These are phyloP conservation scores for Galeopsomyia nigrocyanea DNA, from an alignment of 2,888 invertebrate species.

Conservation along the genomic window DNA sequence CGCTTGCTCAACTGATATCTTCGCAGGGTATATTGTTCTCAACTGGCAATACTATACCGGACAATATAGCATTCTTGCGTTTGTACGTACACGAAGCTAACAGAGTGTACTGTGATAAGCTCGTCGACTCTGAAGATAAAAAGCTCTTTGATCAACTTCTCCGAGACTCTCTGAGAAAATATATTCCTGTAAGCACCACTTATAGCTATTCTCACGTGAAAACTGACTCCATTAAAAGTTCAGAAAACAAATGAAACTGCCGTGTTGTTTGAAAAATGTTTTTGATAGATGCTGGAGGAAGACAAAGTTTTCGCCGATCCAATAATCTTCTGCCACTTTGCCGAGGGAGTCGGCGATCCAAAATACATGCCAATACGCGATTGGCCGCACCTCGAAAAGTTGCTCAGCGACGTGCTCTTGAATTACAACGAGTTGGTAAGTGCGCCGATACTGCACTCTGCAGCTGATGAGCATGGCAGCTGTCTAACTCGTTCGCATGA, in stretches of 20 bases:
- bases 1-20: slow-evolving; percentile 38
- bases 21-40: slow-evolving; percentile 87
- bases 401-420: slow-evolving; percentile 84
- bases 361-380: slow-evolving; percentile 87
- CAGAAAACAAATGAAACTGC: too few relatives aligned
- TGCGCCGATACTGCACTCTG: too few relatives aligned
- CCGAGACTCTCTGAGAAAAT: slow-evolving; percentile 83
- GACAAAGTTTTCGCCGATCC: slow-evolving; percentile 80
- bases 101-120: slow-evolving; percentile 92
- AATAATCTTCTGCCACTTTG: slow-evolving; percentile 92
- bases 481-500: too few relatives aligned
- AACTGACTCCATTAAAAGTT: not conserved
- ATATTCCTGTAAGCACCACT: slow-evolving; percentile 72
- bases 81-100: slow-evolving; percentile 93
- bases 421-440: slow-evolving; percentile 88
- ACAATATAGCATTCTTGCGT: slow-evolving; percentile 79
- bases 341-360: slow-evolving; percentile 90
- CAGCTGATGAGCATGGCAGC: too few relatives aligned
- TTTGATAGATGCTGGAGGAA: slow-evolving; percentile 78
- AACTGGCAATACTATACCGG: slow-evolving; percentile 81
- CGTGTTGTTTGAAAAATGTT: not conserved
- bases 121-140: slow-evolving; percentile 77
- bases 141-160: slow-evolving; percentile 81
- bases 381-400: slow-evolving; percentile 79
- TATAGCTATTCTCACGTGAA: not conserved